A percentile compares a stretch with the other conserved stretches of the same genome.
These are phyloP conservation scores for Adineta ricciae DNA, from an alignment of 2,888 invertebrate genomes.

Conservation along the genomic window DNA sequence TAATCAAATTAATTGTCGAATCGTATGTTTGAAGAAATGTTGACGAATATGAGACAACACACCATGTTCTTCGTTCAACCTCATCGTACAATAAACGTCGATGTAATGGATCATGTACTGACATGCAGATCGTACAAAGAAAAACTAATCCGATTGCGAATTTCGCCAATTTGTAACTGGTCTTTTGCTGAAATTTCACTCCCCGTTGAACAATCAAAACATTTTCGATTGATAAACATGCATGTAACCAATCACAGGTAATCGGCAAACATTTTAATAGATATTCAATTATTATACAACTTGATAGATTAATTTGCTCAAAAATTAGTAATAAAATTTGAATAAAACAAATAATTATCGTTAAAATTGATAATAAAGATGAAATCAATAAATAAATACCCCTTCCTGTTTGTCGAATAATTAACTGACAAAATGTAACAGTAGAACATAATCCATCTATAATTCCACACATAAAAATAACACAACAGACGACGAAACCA, in stretches of 20 bases:
- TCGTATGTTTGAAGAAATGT: neutral
- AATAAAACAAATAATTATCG: too few relatives aligned
- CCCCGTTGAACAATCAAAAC: neutral
- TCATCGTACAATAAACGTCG: neutral
- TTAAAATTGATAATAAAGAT: neutral
- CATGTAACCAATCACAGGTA: neutral
- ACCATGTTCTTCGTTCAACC: neutral
- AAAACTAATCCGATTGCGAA: neutral
- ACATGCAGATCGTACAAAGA: neutral
- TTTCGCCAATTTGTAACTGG: neutral
- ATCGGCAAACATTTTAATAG: neutral
- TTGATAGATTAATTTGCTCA: neutral
- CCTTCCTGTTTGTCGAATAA: neutral
- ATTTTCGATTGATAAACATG: neutral
- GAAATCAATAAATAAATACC: neutral
- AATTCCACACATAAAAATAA: neutral
- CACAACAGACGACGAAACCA: neutral
- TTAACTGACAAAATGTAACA: neutral
- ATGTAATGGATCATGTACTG: neutral
- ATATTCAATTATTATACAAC: neutral
- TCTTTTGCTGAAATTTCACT: neutral
- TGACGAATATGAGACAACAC: neutral
- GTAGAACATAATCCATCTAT: neutral
- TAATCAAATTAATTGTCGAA: neutral
- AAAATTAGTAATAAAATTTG: neutral